These are phyloP conservation scores for Leptinotarsa lineolata DNA, from an alignment of 1,140 invertebrate species.

Conservation along the genomic window DNA sequence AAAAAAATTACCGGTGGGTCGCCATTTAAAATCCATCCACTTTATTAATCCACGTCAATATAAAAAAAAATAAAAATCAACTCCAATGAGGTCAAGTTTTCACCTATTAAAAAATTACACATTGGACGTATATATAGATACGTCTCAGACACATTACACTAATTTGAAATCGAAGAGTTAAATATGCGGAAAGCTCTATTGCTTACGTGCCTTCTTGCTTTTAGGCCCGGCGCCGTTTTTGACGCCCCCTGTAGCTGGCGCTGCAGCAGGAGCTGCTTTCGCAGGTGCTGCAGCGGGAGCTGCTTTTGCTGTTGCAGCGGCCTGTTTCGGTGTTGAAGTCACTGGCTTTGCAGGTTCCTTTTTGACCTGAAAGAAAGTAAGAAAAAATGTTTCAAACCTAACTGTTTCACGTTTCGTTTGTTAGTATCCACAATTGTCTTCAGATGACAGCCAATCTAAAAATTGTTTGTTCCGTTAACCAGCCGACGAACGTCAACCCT, in stretches of 20 bases:
- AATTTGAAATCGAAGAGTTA: not conserved
- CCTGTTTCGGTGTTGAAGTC: not conserved
- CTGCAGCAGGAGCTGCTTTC: not conserved
- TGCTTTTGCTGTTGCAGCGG: not conserved
- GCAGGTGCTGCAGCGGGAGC: not conserved
- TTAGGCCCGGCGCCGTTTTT: constrained; percentile 32
- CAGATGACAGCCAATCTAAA: too few relatives aligned
- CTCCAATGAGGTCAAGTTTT: not conserved
- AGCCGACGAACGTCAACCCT: too few relatives aligned
- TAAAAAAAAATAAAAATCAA: not conserved
- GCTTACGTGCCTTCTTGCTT: constrained; percentile 31
- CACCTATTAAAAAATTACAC: not conserved
- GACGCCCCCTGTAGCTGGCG: constrained; percentile 12
- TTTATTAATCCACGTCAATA: not conserved
- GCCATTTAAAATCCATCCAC: not conserved
- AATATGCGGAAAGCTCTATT: not conserved
- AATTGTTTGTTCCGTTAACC: too few relatives aligned
- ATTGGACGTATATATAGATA: not conserved
- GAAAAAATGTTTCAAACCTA: not conserved
- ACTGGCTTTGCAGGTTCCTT: not conserved
- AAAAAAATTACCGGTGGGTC: not conserved
- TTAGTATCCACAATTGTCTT: too few relatives aligned
- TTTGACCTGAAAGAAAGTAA: constrained; percentile 12
- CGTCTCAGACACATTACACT: not conserved
- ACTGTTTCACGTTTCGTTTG: too few relatives aligned